phyloP scores from a whole-genome alignment of 92 coral and sea anemone genomes.

The Zoanthus sansibaricus region DNA sequence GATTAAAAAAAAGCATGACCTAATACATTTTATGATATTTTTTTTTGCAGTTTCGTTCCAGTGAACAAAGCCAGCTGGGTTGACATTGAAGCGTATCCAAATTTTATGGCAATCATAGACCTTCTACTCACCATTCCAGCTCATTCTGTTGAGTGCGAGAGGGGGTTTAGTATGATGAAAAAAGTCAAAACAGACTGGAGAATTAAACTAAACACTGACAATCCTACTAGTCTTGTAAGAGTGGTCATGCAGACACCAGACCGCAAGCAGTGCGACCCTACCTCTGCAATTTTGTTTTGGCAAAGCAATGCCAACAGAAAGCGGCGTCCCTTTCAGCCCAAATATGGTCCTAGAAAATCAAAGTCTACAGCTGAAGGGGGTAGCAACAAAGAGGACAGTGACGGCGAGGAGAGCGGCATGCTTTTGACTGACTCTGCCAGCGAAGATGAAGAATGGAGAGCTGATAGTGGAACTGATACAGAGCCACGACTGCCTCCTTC shows the following conservation, averaged over 20 bases:
- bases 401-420: slow-evolving; percentile 8
- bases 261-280: slow-evolving; percentile 41
- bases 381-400: slow-evolving; percentile 13
- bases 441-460: slow-evolving; percentile 17
- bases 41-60: slow-evolving; percentile 3
- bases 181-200: slow-evolving; percentile 48
- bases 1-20: not conserved
- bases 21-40: not conserved
- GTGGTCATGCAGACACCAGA: slow-evolving; percentile 42
- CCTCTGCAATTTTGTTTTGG: slow-evolving; percentile 39
- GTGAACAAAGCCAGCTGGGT: slow-evolving; percentile 27
- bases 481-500: slow-evolving; percentile 18
- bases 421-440: slow-evolving; percentile 26
- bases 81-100: slow-evolving; percentile 3
- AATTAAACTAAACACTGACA: slow-evolving; percentile 30
- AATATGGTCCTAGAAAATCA: slow-evolving; percentile 2
- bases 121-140: slow-evolving; percentile 51
- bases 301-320: slow-evolving; percentile 18
- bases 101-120: slow-evolving; percentile 42
- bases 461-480: slow-evolving; percentile 23
- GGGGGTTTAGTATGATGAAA: slow-evolving; percentile 46
- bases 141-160: slow-evolving; percentile 48
- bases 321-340: slow-evolving; percentile 34
- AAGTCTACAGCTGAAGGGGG: slow-evolving; percentile 5
- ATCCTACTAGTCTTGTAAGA: slow-evolving; percentile 40